Evolutionary conservation across 2,888 invertebrate genomes (phyloP), one percentile per base, ranked within the genome.

Genomic region (Dicyrtomina minuta): DNA sequence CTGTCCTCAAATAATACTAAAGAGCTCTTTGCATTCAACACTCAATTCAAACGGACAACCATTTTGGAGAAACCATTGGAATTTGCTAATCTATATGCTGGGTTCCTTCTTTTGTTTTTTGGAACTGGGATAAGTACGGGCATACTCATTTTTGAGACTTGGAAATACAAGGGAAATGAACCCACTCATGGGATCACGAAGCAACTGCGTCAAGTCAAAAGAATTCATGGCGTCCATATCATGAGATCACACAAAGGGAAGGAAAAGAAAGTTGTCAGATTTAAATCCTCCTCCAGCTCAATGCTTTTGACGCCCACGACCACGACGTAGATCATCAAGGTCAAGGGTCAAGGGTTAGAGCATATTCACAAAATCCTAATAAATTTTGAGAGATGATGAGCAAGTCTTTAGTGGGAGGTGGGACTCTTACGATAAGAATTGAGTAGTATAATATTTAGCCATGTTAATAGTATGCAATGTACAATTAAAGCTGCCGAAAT

Each of bases 51-150:
- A 55, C 66, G 68, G 20, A 71, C 74, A 10, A 73, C 69, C 10
- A 53, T 70, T 8, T 66, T 72, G n/a, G 73, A 73, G 0, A 75
- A 76, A 41, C 75, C 77, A 17, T 49, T 77, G 17, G 61, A 70
- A 64, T 68, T 77, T 65, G 70, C 59, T 3, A 77, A 77, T 62
- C 55, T 77, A 6, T 76, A 75, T 60, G 77, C 75, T 3, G 72
- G 72, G 8, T 77, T 76, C 41, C 66, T 75, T n/a, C 72, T 76
- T 27, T 59, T 76, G 8, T 56, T 72, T 13, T 71, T 75, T 70
- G 77, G 77, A n/a, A 4, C 51, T 22, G 27, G 27, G 10, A 8
- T 73, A 0, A 61, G 64, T 10, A 41, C 46, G 10, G 22, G 27
- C 15, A n/a, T 67, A 15, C 43, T 76, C 5, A 10, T 67, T 20